Evolutionary conservation across 1,140 invertebrate species (phyloP), one percentile per base, ranked within the genome.

Genomic region (Hirudo medicinalis): DNA sequence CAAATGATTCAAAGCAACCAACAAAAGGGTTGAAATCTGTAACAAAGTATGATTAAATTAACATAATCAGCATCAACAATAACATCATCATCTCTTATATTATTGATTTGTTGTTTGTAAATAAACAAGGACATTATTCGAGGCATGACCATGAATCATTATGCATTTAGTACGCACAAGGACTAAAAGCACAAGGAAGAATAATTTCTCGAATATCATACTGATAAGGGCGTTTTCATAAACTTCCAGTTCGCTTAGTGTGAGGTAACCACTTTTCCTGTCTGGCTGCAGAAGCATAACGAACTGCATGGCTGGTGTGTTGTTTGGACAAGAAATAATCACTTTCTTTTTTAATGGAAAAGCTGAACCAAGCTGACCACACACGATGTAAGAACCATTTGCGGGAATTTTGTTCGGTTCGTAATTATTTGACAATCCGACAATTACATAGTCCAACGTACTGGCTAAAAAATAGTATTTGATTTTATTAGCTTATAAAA

Each of bases 361-460:
- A 2, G 8, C 11, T 13, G 22, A 22, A 8, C 22, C 22, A 13
- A 63, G 29, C 57, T 63, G 57, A 22, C 13, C 57, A 63, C 57
- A 63, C 8, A 63, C 57, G 22, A 63, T 25, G 29, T 63, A 63
- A 63, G 57, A 25, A 63, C 57, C 57, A n/a, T 32, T 11, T 63
- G 29, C 29, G 2, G 57, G 29, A 63, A 6, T 25, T 13, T 22
- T 25, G 8, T 15, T 63, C 29, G 57, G 29, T 63, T 63, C 57
- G 20, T 25, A 25, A 63, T 32, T n/a, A 20, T 63, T 63, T 22
- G 22, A 15, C 17, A 63, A 32, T 8, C 57, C 57, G 29, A 63
- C 13, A 8, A 63, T n/a, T 13, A 63, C 13, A 15, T 63, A 25
- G 22, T 63, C 57, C 57, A 63, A 32, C 9, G 11, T 20, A 32